Percentiles rank a stretch among this genome's conserved stretches.
These are phyloP conservation scores for Osmoderma eremita DNA, from an alignment of 2,888 invertebrate genomes.

Conservation along the genomic window DNA sequence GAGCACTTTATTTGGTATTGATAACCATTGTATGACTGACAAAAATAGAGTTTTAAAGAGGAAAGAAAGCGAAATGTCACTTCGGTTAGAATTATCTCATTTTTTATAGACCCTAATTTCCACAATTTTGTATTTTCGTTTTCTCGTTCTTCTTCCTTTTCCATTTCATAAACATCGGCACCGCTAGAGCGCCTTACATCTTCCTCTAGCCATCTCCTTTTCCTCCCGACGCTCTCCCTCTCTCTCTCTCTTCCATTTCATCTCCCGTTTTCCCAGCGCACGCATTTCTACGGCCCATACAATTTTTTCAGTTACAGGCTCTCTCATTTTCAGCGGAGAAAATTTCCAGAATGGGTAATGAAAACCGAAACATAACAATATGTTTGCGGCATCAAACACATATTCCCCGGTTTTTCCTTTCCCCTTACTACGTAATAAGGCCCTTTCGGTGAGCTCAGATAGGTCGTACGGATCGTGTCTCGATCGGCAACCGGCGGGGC, in stretches of 20 bases:
- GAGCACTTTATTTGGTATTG: background rate
- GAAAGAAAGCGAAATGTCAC: background rate
- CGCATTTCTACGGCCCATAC: slow-evolving; percentile 36
- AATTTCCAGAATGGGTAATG: slow-evolving; percentile 42
- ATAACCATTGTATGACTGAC: background rate
- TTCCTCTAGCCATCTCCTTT: slow-evolving; percentile 17
- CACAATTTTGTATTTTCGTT: slow-evolving; percentile 16
- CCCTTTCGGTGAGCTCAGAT: slow-evolving; percentile 59
- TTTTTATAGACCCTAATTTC: slow-evolving; percentile 22
- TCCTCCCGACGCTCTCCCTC: background rate
- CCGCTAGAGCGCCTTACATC: slow-evolving; percentile 1
- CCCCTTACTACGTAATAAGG: slow-evolving; percentile 64
- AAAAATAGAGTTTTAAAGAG: background rate
- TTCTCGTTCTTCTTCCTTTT: slow-evolving; percentile 7
- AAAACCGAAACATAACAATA: slow-evolving; percentile 61
- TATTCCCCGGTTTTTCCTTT: slow-evolving; percentile 61
- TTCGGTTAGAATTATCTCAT: background rate
- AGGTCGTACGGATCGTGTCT: slow-evolving; percentile 62
- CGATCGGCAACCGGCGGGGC: slow-evolving; percentile 55
- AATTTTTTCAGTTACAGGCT: slow-evolving; percentile 38
- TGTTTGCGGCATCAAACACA: slow-evolving; percentile 62
- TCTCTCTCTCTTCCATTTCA: slow-evolving; percentile 1
- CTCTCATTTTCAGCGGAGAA: slow-evolving; percentile 39
- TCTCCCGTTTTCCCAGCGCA: slow-evolving; percentile 20
- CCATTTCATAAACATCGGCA: slow-evolving; percentile 1